A percentile compares a stretch with the other conserved stretches of the same genome.
These are phyloP conservation scores for Coracopsis vasa DNA, from an alignment of 2,113 vertebrate genomes.

Conservation along the genomic window DNA sequence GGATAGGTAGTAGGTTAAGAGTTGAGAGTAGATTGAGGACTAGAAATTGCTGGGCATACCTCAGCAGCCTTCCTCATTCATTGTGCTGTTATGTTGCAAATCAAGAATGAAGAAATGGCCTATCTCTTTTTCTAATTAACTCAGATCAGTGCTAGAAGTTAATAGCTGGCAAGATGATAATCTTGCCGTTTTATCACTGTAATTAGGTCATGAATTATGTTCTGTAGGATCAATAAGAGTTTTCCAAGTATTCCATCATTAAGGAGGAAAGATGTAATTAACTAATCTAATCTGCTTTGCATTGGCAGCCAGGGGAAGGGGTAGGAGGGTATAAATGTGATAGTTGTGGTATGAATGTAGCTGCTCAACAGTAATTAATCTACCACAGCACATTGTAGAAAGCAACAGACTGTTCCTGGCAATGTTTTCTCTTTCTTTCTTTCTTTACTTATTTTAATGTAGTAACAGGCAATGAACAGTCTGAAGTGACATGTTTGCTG, in stretches of 20 bases:
- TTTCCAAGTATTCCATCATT: slow-evolving; percentile 58
- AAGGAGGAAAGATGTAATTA: slow-evolving; percentile 64
- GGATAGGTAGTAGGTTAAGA: neutral
- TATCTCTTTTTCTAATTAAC: slow-evolving; percentile 52
- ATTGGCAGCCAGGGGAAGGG: slow-evolving; percentile 23
- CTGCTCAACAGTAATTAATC: neutral
- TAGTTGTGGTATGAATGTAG: neutral
- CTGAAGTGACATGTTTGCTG: neutral
- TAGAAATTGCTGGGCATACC: neutral
- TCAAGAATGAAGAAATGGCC: slow-evolving; percentile 23
- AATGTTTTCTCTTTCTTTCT: neutral
- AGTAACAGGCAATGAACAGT: neutral
- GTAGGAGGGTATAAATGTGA: slow-evolving; percentile 12
- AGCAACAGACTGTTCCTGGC: neutral
- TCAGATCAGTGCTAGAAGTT: slow-evolving; percentile 23
- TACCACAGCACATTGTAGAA: neutral
- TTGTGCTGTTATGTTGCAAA: slow-evolving; percentile 32
- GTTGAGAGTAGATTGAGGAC: neutral
- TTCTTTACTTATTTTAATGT: neutral
- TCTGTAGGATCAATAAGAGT: slow-evolving; percentile 54
- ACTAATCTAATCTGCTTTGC: slow-evolving; percentile 8
- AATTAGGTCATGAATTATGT: slow-evolving; percentile 67
- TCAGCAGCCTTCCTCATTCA: slow-evolving; percentile 28
- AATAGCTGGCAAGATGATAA: slow-evolving; percentile 47
- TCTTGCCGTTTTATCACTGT: neutral